Base-by-base conservation (phyloP, 2,888 invertebrate species). In the Amphipyra tragopoginis region DNA sequence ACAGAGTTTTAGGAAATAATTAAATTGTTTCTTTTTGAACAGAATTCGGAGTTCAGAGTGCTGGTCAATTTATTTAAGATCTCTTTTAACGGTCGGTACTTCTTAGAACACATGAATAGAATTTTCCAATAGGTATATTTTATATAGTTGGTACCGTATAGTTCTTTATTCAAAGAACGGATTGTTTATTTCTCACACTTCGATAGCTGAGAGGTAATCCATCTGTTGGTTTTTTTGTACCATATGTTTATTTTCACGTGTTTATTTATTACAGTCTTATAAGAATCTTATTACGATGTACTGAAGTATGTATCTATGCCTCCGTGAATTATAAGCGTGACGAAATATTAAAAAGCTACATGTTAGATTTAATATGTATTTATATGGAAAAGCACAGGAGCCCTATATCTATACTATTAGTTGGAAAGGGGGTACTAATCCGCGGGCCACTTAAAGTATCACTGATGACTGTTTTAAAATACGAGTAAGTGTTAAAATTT, bases 131-230 rank as follows among this genome's bases (percentile, higher is more conserved):
- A 58, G 40, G 33, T 43, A 21, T 50, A 33, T 69, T 64, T 38
- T n/a, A n/a, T n/a, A n/a, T n/a, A n/a, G n/a, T n/a, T n/a, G n/a
- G n/a, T n/a, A n/a, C n/a, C n/a, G n/a, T n/a, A n/a, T n/a, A n/a
- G 39, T 45, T 36, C 21, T 42, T 59, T 53, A 52, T 73, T 66
- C 66, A 55, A 42, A 39, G 67, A 63, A 66, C 26, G 36, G 47
- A 58, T 73, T 75, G 71, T 73, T 75, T 76, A 76, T 63, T 43
- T n/a, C 42, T 40, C 39, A 40, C 56, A 59, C 58, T 62, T 51
- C 61, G 56, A 55, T 52, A n/a, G 44, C 45, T 48, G 43, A 63
- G 59, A 70, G 51, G 73, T 62, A 66, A 70, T 66, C 63, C 66
- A 66, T 70, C 48, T 72, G 70, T 44, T 64, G 63, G 59, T 63